Conservation (phyloP, 2,888 invertebrate species). For the Ichneumoninae sp. region DNA sequence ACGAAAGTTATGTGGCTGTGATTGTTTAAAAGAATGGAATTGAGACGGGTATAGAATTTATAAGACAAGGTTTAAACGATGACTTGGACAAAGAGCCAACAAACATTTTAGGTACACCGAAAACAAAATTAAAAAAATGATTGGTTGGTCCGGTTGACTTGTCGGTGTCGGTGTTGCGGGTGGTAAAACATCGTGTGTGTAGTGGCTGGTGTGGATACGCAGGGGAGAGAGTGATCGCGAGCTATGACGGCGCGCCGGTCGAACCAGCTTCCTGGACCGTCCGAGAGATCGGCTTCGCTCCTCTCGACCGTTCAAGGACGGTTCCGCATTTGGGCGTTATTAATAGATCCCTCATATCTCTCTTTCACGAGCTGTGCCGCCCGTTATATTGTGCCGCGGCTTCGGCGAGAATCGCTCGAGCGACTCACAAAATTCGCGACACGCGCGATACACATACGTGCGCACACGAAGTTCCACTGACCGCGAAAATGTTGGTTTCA, state of each 20-base stretch:
- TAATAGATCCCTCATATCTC: conserved; percentile 68
- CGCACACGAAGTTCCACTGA: not conserved
- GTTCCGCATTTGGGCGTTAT: conserved; percentile 73
- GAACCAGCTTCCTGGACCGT: conserved; percentile 62
- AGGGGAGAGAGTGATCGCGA: conserved; percentile 4
- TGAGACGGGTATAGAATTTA: not conserved
- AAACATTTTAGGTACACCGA: not conserved
- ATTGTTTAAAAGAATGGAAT: not conserved
- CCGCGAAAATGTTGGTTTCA: conserved; percentile 4
- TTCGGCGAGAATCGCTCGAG: conserved; percentile 22
- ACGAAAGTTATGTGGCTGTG: conserved; percentile 11
- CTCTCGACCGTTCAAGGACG: conserved; percentile 68
- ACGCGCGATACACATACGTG: not conserved
- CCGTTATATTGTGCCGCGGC: conserved; percentile 23
- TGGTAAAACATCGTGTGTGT: not conserved
- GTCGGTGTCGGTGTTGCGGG: not conserved
- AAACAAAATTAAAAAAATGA: not conserved
- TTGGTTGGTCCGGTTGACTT: too few relatives aligned
- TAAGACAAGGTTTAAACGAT: not conserved
- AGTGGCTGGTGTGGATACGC: not conserved
- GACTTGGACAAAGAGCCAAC: not conserved
- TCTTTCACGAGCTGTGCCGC: conserved; percentile 20
- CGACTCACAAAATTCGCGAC: conserved; percentile 23
- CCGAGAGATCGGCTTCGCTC: conserved; percentile 38
- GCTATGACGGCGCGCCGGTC: not conserved